Base-by-base conservation (phyloP, 2,888 invertebrate genomes). In the Venustoraphidia nigricollis region DNA sequence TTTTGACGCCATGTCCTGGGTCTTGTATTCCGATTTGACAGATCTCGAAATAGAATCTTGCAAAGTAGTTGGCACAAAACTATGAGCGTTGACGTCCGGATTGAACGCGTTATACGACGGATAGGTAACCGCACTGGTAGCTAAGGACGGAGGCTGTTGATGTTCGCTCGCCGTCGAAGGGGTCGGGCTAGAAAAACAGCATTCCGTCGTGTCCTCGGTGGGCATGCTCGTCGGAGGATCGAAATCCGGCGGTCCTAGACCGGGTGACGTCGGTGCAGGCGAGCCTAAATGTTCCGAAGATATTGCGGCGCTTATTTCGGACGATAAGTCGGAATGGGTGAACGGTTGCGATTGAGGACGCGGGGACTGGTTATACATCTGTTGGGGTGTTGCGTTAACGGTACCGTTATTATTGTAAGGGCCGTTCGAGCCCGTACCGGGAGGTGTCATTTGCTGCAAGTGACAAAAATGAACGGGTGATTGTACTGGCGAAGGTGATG, bases 1-100 rank as follows among this genome's bases (percentile, higher is more conserved):
- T 64, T 89, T 89, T 34, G 86, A 82, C n/a, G 88, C 79, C 36
- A 88, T 83, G 67, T 88, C 88, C 60, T 83, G 82, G 39, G 62
- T 61, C 11, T 57, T 58, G 27, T 54, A 39, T 51, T 52, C 44
- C 43, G 46, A 1, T 67, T 54, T 51, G 69, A 68, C 10, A 65
- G 64, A 62, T 69, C 27, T 27, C 27, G 27, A 9, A 1, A 14
- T 34, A n/a, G 38, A 34, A 17, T 36, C n/a, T 45, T n/a, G 11
- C 36, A 36, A 9, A 6, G 27, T 27, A 27, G 27, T 27, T 27
- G 56, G 58, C 47, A 68, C 66, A 62, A 10, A 61, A 61, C 47
- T 54, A 53, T 50, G 55, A 53, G 50, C 63, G 61, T 48, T 62
- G 58, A 61, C 60, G 36, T 64, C 65, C 59, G 63, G 62, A 50